Base-by-base conservation (phyloP, 2,113 vertebrate species). In the Cygnus buccinator region DNA sequence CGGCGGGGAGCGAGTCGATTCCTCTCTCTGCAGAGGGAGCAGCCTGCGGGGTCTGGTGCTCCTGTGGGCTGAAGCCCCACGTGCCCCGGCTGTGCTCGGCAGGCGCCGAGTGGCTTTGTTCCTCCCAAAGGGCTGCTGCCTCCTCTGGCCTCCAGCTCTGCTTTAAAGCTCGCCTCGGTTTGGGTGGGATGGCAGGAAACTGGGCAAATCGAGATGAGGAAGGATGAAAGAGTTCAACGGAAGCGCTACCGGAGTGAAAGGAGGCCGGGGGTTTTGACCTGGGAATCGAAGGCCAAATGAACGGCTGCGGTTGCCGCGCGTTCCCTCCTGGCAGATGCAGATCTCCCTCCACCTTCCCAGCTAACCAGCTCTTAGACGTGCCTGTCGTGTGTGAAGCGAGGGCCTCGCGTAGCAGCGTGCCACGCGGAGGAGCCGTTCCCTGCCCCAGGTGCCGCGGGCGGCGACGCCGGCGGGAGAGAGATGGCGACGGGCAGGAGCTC, bases 301-400 rank as follows among this genome's bases (percentile, higher is more conserved):
- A 90, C 48, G 9, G 0, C 33, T 19, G 39, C 10, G 3, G 13
- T 19, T 50, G 4, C 33, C 37, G 54, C 9, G 1, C 2, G 0
- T 62, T 58, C 67, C 74, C 79, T 22, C 43, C 65, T 5, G 20
- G 19, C 26, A 63, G 43, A 33, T 37, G 22, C 44, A 31, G 5
- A 43, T 50, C 55, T 44, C 3, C 4, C 55, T 52, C 35, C 0
- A 0, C n/a, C 11, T 10, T 48, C 26, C 11, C 28, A 3, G 28
- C 31, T 1, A 67, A 43, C 10, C 19, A 74, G 22, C 11, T 63
- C 68, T n/a, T n/a, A 72, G 76, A 15, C 1, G 2, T 35, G n/a
- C 20, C 4, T 68, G 66, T 52, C 1, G 3, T 0, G 2, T 33
- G 39, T 3, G 26, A 22, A 59, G 19, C 22, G 6, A 0, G 0